phyloP scores from a whole-genome alignment of 1,140 invertebrate species.

The Oreohelix idahoensis region DNA sequence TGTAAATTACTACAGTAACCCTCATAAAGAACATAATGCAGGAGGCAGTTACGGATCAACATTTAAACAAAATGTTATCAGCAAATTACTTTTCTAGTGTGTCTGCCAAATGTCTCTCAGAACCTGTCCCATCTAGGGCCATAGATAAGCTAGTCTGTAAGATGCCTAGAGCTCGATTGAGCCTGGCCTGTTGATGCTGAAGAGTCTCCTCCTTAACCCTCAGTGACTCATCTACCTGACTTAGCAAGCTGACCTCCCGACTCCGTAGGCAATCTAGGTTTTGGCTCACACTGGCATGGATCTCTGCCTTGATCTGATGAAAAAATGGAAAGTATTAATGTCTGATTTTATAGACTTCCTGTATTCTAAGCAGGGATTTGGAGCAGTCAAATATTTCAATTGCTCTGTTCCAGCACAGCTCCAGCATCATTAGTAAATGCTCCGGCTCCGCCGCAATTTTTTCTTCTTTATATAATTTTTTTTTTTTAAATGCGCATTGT shows the following conservation, averaged over 20 bases:
- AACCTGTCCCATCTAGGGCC: slow-evolving; percentile 22
- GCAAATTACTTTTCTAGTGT: slow-evolving; percentile 45
- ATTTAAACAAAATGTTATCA: too few relatives aligned
- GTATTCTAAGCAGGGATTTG: too few relatives aligned
- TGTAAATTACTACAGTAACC: too few relatives aligned
- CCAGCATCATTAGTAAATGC: too few relatives aligned
- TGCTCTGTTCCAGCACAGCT: too few relatives aligned
- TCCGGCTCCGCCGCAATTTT: too few relatives aligned
- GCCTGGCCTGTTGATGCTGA: slow-evolving; percentile 57
- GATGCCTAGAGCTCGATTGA: slow-evolving; percentile 61
- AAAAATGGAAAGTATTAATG: not conserved
- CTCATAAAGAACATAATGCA: too few relatives aligned
- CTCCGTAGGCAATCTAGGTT: slow-evolving; percentile 63
- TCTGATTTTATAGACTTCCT: too few relatives aligned
- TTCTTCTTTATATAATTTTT: too few relatives aligned
- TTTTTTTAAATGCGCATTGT: too few relatives aligned
- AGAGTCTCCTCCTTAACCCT: slow-evolving; percentile 65
- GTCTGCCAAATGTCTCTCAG: slow-evolving; percentile 35
- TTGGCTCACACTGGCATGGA: slow-evolving; percentile 63
- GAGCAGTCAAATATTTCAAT: too few relatives aligned
- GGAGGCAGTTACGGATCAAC: too few relatives aligned
- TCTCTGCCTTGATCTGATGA: slow-evolving; percentile 61
- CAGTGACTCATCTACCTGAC: slow-evolving; percentile 62
- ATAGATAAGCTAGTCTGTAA: slow-evolving; percentile 49
- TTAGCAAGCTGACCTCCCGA: slow-evolving; percentile 64